These are phyloP conservation scores for Colostygia pectinataria DNA, from an alignment of 2,888 invertebrate species.

Conservation along the genomic window DNA sequence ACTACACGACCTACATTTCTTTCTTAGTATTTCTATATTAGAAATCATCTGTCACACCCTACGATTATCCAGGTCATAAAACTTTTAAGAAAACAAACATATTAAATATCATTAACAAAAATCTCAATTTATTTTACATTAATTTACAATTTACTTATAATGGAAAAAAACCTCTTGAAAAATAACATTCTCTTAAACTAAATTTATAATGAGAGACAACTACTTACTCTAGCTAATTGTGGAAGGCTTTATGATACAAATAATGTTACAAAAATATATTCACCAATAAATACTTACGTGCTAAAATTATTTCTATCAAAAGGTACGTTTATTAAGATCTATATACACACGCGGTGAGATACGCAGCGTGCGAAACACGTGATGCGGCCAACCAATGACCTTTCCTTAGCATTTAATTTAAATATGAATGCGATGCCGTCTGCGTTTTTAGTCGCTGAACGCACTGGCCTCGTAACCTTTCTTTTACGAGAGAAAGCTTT, in stretches of 20 bases:
- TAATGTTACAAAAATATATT: conserved; percentile 53
- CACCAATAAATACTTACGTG: conserved; percentile 78
- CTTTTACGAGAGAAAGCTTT: conserved; percentile 35
- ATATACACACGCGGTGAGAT: conserved; percentile 57
- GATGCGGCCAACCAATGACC: conserved; percentile 21
- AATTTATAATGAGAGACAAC: conserved; percentile 48
- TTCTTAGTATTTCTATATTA: conserved; percentile 37
- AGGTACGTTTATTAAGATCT: conserved; percentile 77
- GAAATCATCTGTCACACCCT: conserved; percentile 35
- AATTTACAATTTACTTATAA: conserved; percentile 75
- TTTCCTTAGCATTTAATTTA: conserved; percentile 23
- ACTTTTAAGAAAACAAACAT: conserved; percentile 35
- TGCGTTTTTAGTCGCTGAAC: conserved; percentile 29
- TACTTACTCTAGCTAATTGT: conserved; percentile 38
- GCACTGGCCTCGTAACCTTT: conserved; percentile 36
- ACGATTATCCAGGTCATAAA: conserved; percentile 7
- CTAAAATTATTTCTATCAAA: conserved; percentile 65
- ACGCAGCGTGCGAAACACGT: conserved; percentile 66
- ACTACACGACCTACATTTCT: conserved; percentile 51
- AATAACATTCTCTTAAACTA: conserved; percentile 70
- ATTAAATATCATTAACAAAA: conserved; percentile 70
- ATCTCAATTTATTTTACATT: conserved; percentile 82
- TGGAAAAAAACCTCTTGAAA: conserved; percentile 67
- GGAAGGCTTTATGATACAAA: conserved; percentile 64
- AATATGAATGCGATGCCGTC: conserved; percentile 21